These are phyloP conservation scores for Diabrotica balteata DNA, from an alignment of 2,888 invertebrate species.

Conservation along the genomic window DNA sequence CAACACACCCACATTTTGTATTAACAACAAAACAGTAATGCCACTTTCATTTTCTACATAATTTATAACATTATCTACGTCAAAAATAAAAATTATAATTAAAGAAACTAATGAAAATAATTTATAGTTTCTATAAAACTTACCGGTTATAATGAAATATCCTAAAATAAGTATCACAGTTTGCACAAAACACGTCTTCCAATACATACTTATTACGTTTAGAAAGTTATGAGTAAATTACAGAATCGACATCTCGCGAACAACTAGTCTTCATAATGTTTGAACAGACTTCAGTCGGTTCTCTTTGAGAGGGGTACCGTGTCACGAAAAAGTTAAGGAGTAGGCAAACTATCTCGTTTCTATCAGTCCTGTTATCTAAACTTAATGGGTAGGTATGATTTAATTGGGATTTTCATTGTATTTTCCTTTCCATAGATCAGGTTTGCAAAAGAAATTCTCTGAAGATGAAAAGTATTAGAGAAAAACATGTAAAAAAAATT, in stretches of 20 bases:
- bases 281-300: slow-evolving; percentile 10
- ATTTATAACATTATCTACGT: neutral
- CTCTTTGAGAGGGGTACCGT: slow-evolving; percentile 12
- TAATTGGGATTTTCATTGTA: too few relatives aligned
- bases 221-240: slow-evolving; percentile 23
- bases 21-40: slow-evolving; percentile 6
- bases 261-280: slow-evolving; percentile 20
- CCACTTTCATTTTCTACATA: slow-evolving; percentile 21
- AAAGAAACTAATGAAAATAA: neutral
- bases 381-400: too few relatives aligned
- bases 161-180: slow-evolving; percentile 55
- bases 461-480: too few relatives aligned
- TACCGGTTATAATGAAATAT: slow-evolving; percentile 55
- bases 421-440: too few relatives aligned
- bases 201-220: slow-evolving; percentile 40
- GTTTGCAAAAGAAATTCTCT: too few relatives aligned
- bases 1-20: slow-evolving; percentile 3
- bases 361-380: too few relatives aligned
- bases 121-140: slow-evolving; percentile 34
- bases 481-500: too few relatives aligned
- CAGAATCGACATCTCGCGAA: slow-evolving; percentile 31
- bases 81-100: neutral
- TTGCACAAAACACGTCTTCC: slow-evolving; percentile 46
- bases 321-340: neutral
- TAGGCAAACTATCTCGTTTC: neutral